Conservation (phyloP, 2,888 invertebrate species). For the Xestia c-nigrum region DNA sequence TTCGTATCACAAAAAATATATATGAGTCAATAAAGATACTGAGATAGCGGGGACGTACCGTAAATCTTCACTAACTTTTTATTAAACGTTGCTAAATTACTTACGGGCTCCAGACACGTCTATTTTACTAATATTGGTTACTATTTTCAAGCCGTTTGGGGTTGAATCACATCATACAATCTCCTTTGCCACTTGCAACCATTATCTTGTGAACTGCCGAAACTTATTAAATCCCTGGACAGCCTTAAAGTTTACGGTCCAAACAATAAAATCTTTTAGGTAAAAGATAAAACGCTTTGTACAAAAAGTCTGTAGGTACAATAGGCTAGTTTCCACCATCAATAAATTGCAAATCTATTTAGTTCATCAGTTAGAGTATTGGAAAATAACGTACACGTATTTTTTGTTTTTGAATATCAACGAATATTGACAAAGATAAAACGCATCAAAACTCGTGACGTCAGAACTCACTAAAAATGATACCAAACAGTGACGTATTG, state of each 20-base stretch:
- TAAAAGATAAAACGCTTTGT: not conserved
- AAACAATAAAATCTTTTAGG: constrained; percentile 29
- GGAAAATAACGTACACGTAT: too few relatives aligned
- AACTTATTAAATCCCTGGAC: constrained; percentile 3
- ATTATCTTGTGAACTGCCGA: not conserved
- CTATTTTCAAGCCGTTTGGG: too few relatives aligned
- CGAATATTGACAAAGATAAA: too few relatives aligned
- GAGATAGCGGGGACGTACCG: not conserved
- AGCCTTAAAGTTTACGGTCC: constrained; percentile 9
- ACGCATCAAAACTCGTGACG: too few relatives aligned
- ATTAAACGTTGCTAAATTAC: not conserved
- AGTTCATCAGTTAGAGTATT: too few relatives aligned
- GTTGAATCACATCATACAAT: not conserved
- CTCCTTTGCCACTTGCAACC: not conserved
- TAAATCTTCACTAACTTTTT: not conserved
- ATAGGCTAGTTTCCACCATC: too few relatives aligned
- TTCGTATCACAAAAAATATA: constrained; percentile 2
- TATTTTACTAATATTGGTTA: too few relatives aligned
- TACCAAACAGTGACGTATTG: too few relatives aligned
- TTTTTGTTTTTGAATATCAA: too few relatives aligned
- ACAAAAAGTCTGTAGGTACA: constrained; percentile 26
- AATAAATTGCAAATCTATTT: too few relatives aligned
- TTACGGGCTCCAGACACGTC: not conserved
- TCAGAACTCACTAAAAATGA: too few relatives aligned
- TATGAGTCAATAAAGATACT: not conserved